Evolutionary conservation across 2,113 vertebrate species (phyloP).

Genomic region (Poeciliopsis occidentalis): DNA sequence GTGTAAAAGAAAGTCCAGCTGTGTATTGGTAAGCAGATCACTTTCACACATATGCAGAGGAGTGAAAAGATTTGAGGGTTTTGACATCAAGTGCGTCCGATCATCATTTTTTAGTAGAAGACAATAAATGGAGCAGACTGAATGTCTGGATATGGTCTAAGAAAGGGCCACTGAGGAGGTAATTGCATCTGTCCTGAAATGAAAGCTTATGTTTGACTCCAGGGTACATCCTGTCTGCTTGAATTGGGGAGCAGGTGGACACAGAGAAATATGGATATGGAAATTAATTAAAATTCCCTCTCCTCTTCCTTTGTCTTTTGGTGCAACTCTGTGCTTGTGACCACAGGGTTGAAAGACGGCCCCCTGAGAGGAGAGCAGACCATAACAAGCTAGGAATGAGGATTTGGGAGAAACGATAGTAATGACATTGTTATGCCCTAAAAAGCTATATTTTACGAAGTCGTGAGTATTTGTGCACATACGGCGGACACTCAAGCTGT

Average conservation of each 20-base stretch:
- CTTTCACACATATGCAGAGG: neutral
- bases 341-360: slow-evolving; percentile 32
- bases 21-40: neutral
- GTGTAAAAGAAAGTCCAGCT: slow-evolving; percentile 1
- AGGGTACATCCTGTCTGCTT: slow-evolving; percentile 42
- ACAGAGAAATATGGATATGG: slow-evolving; percentile 42
- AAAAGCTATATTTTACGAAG: slow-evolving; percentile 10
- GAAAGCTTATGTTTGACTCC: slow-evolving; percentile 46
- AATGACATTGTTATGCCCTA: slow-evolving; percentile 5
- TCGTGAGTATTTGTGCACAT: slow-evolving; percentile 1
- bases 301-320: slow-evolving; percentile 26
- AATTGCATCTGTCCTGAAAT: slow-evolving; percentile 45
- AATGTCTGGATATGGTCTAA: slow-evolving; percentile 32
- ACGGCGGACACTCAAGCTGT: neutral
- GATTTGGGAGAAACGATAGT: slow-evolving; percentile 47
- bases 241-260: slow-evolving; percentile 48
- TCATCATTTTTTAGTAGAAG: slow-evolving; percentile 11
- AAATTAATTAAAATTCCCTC: slow-evolving; percentile 60
- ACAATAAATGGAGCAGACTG: slow-evolving; percentile 25
- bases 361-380: slow-evolving; percentile 16
- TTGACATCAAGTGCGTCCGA: slow-evolving; percentile 8
- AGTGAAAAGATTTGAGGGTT: slow-evolving; percentile 8
- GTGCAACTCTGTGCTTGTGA: slow-evolving; percentile 46
- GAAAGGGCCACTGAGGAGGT: slow-evolving; percentile 44
- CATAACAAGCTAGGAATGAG: slow-evolving; percentile 22